Base-by-base conservation (phyloP, 2,888 invertebrate species). In the Physocephala rufipes region DNA sequence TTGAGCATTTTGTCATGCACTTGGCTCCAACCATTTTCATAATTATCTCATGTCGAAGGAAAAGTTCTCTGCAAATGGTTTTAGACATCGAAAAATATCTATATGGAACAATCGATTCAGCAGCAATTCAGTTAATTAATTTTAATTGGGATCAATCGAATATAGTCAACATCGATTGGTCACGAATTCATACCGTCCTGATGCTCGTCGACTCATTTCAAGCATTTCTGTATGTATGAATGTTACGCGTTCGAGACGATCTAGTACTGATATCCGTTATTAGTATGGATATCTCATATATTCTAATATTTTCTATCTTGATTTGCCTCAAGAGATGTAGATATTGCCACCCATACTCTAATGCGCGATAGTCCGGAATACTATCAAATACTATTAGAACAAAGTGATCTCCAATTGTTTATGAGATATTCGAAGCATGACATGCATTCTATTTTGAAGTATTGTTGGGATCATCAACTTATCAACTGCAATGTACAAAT, bases 401-500 rank as follows among this genome's bases (percentile, higher is more conserved):
- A 77, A 0, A 47, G 75, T 0, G 82, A 82, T 64, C 71, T n/a
- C 4, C 4, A 36, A 36, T 7, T 36, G 36, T 36, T 36, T 4
- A 36, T 9, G n/a, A n/a, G n/a, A n/a, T 9, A 36, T 36, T 67
- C 63, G 2, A n/a, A n/a, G n/a, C 13, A 16, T 7, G 79, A 83
- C 21, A 82, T 84, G 78, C 75, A 78, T 5, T 70, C 65, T 3
- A 80, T 83, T 45, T 77, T 83, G 0, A 75, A 76, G 16, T 82
- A 83, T 36, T 83, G 83, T 68, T 83, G 82, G 80, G 73, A 71
- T 16, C 72, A 82, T 53, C 79, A 79, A 55, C 75, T 82, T 28
- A 79, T 82, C 70, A 79, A 83, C 61, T 83, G 84, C 73, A 82
- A 79, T 51, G 58, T 83, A 1, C 81, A 81, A 69, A 76, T 82